Evolutionary conservation across 2,888 invertebrate genomes (phyloP), one percentile per base, ranked within the genome.

Genomic region (Meiosimyza decipiens): DNA sequence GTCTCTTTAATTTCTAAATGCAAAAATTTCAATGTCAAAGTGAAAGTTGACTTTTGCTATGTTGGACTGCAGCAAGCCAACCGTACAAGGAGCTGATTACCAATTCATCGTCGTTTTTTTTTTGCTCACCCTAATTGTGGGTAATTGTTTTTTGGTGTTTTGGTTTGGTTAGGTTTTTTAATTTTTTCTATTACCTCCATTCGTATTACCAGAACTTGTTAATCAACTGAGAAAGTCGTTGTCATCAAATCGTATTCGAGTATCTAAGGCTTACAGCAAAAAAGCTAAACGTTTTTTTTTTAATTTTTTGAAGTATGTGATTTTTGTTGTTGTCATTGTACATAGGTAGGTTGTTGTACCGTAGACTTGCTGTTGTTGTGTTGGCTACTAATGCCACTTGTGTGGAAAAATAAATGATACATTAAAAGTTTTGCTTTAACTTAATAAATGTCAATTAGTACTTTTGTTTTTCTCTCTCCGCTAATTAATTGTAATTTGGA

Each of bases 1-100:
- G n/a, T 33, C 33, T 13, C 60, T 50, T 60, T 60, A 12, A 74
- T 67, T 75, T 57, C 69, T 68, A 71, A 66, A n/a, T 55, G 59
- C 47, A 52, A 70, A 75, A 76, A 80, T 83, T 85, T 85, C 85
- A 85, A 86, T 85, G 85, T 85, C 85, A 86, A 82, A 85, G 85
- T 85, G 85, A 85, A 85, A 85, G 85, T 86, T 84, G 80, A 80
- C 81, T 83, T 80, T 79, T 73, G 71, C 40, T 73, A 63, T 72
- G 74, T 71, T 76, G 66, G 55, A 22, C 54, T 51, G 49, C 47
- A 73, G 49, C 50, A 47, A 7, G 60, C 16, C 59, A n/a, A 49
- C 59, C 50, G 57, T n/a, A 9, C 13, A 15, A 47, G 57, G 7
- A 67, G 16, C 54, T 54, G 16, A 9, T 54, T 13, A 12, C 13